Conservation (phyloP, 2,113 vertebrate genomes). For the Meleagris gallopavo region DNA sequence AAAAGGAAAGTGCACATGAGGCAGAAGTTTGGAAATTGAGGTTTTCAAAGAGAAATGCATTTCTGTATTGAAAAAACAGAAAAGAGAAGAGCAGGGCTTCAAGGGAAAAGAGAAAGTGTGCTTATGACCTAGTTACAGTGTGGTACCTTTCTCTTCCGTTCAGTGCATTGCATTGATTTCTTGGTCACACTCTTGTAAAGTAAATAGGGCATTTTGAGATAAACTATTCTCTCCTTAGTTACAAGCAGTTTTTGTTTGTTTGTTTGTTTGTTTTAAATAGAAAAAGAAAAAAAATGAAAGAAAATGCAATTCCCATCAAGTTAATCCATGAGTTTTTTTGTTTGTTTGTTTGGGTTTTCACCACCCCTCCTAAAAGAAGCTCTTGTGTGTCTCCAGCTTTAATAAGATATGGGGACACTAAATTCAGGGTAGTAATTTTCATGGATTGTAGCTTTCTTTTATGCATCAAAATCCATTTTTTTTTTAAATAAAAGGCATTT, state of each 20-base stretch:
- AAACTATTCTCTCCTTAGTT: neutral
- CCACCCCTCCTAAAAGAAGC: neutral
- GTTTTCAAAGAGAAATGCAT: slow-evolving; percentile 15
- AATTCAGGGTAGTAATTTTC: slow-evolving; percentile 33
- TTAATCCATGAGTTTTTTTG: neutral
- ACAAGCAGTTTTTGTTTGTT: no score
- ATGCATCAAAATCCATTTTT: neutral
- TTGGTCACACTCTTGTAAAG: slow-evolving; percentile 6
- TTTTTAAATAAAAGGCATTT: neutral
- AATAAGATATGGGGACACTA: neutral
- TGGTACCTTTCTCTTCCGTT: slow-evolving; percentile 39
- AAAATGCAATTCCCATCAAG: neutral
- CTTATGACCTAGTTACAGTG: slow-evolving; percentile 41
- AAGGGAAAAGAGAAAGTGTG: slow-evolving; percentile 43
- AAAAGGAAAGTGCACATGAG: neutral
- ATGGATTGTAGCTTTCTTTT: slow-evolving; percentile 13
- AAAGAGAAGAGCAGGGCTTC: slow-evolving; percentile 9
- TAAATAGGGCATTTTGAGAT: slow-evolving; percentile 47
- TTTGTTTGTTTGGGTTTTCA: neutral
- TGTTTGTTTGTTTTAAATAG: slow-evolving; percentile 23
- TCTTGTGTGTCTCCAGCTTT: neutral
- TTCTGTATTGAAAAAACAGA: slow-evolving; percentile 8
- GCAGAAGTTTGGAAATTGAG: neutral
- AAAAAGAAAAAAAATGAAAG: neutral
- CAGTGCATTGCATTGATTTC: slow-evolving; percentile 49